A percentile compares a stretch with the other conserved stretches of the same genome.
Evolutionary conservation across 2,888 invertebrate species (phyloP).

Genomic region (Acanthosoma haemorrhoidale): DNA sequence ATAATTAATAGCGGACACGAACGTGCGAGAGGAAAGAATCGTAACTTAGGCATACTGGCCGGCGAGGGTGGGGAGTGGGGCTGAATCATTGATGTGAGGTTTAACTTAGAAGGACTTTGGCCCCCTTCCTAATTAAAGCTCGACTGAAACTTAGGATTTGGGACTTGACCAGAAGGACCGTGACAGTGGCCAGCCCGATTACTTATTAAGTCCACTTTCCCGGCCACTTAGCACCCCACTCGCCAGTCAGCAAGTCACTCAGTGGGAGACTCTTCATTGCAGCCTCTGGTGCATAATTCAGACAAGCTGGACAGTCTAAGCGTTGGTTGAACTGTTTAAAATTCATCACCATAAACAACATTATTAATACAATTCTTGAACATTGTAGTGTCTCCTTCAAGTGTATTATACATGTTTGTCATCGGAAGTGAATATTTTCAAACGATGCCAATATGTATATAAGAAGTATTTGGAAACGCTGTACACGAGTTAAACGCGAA

Average conservation of each 20-base stretch:
- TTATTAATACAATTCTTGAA: no score
- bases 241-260: background rate
- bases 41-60: background rate
- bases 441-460: no score
- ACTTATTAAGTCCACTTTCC: conserved; percentile 20
- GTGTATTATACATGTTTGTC: no score
- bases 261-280: background rate
- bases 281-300: background rate
- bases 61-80: no score
- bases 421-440: no score
- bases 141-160: background rate
- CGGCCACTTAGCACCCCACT: no score
- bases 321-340: background rate
- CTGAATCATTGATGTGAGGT: background rate
- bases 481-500: no score
- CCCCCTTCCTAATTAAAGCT: background rate
- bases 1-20: background rate
- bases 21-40: background rate
- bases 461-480: no score
- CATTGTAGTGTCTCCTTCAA: no score
- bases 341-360: no score
- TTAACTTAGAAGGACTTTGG: background rate
- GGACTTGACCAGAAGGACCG: conserved; percentile 1
- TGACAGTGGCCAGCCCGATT: conserved; percentile 16
- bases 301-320: background rate